Evolutionary conservation across 92 coral and sea anemone genomes (phyloP), one percentile per base, ranked within the genome.

Genomic region (Palythoa grandis): DNA sequence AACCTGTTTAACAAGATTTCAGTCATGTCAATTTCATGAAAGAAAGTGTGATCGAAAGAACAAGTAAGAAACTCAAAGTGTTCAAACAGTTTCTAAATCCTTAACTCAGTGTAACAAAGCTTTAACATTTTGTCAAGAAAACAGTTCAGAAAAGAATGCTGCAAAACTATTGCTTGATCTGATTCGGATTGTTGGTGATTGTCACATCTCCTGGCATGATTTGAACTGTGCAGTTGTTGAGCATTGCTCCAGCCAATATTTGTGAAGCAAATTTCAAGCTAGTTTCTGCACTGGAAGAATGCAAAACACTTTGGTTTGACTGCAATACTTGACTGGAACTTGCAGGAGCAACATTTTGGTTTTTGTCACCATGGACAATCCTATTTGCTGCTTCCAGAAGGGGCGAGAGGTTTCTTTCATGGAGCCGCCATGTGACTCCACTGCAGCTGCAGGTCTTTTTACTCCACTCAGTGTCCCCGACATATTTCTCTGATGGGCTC

Each of bases 401-500:
- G 19, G 65, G 65, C 65, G 65, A 58, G 65, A 58, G n/a, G n/a
- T 57, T 57, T 12, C 63, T 57, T 57, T 57, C n/a, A 12, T 17
- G n/a, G 63, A 57, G 5, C 20, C 20, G 17, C 65, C 2, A 58
- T 14, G 65, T 58, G 65, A 58, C 65, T 58, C 65, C 65, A 58
- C 65, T 58, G 65, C 65, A 58, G 17, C 17, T 15, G 65, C 65
- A 58, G 65, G 6, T 58, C 65, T 11, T 58, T 58, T 58, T 58
- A 58, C 19, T 58, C 17, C 65, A 83, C 87, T 66, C 52, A 83
- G 58, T 25, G 78, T 63, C 58, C 52, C 13, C 58, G 78, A 69
- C 78, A 83, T 83, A 48, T 69, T 67, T 69, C 82, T 35, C 66
- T 76, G 82, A 76, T 76, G 82, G 22, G 20, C 57, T 29, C 57